Percentiles rank a stretch among this genome's conserved stretches.
Evolutionary conservation across 2,888 invertebrate genomes (phyloP).

Genomic region (Molorchus minor): DNA sequence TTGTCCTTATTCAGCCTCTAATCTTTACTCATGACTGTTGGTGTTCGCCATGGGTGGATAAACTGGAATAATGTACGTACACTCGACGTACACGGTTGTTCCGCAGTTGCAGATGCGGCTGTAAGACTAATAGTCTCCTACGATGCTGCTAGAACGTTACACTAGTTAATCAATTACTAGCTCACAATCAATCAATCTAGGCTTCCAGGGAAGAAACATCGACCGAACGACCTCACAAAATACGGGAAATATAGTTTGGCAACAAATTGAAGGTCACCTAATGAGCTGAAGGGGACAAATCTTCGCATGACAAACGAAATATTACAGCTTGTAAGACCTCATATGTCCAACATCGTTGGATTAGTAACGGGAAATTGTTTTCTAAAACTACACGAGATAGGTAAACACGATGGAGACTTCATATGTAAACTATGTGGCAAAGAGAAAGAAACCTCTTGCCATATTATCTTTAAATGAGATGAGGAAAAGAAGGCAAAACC

Average conservation of each 20-base stretch:
- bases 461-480: too few species aligned
- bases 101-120: slow-evolving; percentile 25
- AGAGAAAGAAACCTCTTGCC: too few species aligned
- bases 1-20: slow-evolving; percentile 11
- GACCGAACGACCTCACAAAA: slow-evolving; percentile 1
- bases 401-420: too few species aligned
- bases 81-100: slow-evolving; percentile 15
- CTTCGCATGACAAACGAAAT: too few species aligned
- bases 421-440: too few species aligned
- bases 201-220: slow-evolving; percentile 13
- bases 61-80: slow-evolving; percentile 10
- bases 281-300: too few species aligned
- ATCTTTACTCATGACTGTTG: slow-evolving; percentile 5
- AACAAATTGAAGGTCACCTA: too few species aligned
- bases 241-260: background rate
- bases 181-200: slow-evolving; percentile 52
- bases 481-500: too few species aligned
- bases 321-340: too few species aligned
- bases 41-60: slow-evolving; percentile 11
- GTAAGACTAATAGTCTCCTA: slow-evolving; percentile 28
- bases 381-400: too few species aligned
- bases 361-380: too few species aligned
- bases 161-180: slow-evolving; percentile 54
- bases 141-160: slow-evolving; percentile 44
- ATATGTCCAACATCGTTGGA: too few species aligned